Percentiles rank a stretch among this genome's conserved stretches.
These are phyloP conservation scores for Sciaenops ocellatus DNA, from an alignment of 2,797 vertebrate genomes.

Conservation along the genomic window DNA sequence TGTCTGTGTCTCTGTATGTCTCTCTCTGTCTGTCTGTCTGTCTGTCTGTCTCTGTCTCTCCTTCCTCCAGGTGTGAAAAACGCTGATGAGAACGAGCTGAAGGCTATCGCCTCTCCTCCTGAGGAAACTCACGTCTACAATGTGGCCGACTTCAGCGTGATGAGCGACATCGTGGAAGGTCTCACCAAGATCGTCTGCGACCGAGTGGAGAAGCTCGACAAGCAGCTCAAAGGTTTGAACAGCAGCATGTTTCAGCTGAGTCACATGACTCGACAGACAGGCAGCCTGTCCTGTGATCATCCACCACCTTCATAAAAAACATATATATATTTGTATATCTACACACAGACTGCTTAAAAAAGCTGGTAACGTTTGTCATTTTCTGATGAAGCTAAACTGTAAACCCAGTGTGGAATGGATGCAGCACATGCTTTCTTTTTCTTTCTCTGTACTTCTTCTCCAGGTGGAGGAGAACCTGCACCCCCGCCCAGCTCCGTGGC, in stretches of 20 bases:
- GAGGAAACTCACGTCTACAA: constrained; percentile 95
- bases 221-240: constrained; percentile 87
- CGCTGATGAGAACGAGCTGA: constrained; percentile 94
- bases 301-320: background rate
- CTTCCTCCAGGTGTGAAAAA: constrained; percentile 93
- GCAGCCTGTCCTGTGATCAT: background rate
- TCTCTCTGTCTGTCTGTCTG: background rate
- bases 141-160: constrained; percentile 94
- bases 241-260: too few relatives aligned
- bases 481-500: constrained; percentile 66
- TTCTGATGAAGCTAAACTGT: too few relatives aligned
- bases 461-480: constrained; percentile 57
- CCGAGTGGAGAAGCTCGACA: constrained; percentile 91
- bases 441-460: background rate
- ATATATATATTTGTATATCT: too few relatives aligned
- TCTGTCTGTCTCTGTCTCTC: too few relatives aligned
- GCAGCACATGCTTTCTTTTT: too few relatives aligned
- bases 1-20: background rate
- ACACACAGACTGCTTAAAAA: background rate
- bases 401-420: too few relatives aligned
- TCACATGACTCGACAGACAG: background rate
- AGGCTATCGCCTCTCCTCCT: constrained; percentile 93
- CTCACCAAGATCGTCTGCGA: constrained; percentile 92
- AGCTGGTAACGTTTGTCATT: background rate
- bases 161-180: constrained; percentile 94